Percentiles rank a stretch among this genome's conserved stretches.
These are phyloP conservation scores for Enteromius radiatus DNA, from an alignment of 2,797 vertebrate species.

Conservation along the genomic window DNA sequence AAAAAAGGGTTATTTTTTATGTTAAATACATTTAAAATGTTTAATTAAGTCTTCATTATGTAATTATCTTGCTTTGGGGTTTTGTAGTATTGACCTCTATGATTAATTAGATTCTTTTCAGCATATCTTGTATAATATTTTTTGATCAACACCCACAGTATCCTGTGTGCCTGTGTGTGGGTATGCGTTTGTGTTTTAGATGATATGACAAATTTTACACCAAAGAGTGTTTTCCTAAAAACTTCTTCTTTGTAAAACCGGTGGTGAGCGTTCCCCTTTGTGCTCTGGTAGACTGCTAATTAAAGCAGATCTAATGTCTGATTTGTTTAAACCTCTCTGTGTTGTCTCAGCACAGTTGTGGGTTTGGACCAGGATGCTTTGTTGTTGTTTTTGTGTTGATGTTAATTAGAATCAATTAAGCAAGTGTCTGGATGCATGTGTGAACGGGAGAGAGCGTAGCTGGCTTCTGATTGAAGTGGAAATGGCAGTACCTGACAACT, in stretches of 20 bases:
- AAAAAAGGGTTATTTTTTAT: not conserved
- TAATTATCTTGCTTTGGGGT: not conserved
- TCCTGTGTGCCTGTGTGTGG: not conserved
- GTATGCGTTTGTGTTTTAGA: not conserved
- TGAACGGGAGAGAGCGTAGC: slow-evolving; percentile 3
- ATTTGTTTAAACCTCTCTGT: slow-evolving; percentile 56
- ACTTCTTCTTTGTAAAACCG: not conserved
- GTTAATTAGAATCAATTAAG: slow-evolving; percentile 63
- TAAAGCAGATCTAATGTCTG: slow-evolving; percentile 54
- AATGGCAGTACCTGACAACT: slow-evolving; percentile 5
- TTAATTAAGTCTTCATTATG: not conserved
- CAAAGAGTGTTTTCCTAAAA: slow-evolving; percentile 6
- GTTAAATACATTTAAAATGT: not conserved
- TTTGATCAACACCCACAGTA: not conserved
- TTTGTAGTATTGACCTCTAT: not conserved
- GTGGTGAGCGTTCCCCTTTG: not conserved
- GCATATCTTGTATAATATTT: not conserved
- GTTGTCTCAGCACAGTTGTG: slow-evolving; percentile 51
- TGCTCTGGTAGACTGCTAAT: slow-evolving; percentile 42
- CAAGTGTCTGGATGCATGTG: not conserved
- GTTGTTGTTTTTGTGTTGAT: slow-evolving; percentile 54
- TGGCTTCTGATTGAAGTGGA: slow-evolving; percentile 55
- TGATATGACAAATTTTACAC: not conserved
- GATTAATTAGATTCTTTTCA: not conserved
- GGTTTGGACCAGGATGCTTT: slow-evolving; percentile 57